Evolutionary conservation across 2,888 invertebrate species (phyloP), one percentile per base, ranked within the genome.

Genomic region (Pristionchus exspectatus): DNA sequence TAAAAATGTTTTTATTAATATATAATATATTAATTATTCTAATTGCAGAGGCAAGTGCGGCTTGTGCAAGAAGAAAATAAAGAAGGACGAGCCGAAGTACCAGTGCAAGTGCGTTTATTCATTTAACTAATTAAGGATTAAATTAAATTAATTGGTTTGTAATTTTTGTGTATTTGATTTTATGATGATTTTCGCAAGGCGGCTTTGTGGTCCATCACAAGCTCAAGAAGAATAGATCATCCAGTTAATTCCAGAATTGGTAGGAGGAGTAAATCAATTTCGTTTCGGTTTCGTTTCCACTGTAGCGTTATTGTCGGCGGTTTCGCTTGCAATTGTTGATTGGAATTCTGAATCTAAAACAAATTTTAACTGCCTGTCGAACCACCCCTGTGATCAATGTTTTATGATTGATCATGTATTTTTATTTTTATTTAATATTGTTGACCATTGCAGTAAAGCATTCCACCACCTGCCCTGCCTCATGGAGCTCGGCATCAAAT

Each of bases 31-130:
- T 16, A 74, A 74, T 74, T 50, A 4, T 44, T 24, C 24, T 77
- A 14, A n/a, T 74, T 85, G 9, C 85, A 86, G 86, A 21, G 86
- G 86, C n/a, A 86, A 86, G 66, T 86, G 86, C 30, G 86, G 66
- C 2, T n/a, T 38, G 66, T 86, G 86, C 86, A 63, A 44, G n/a
- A 24, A n/a, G 16, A 16, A n/a, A n/a, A 44, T 86, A 4, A 27
- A 44, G 14, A n/a, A 38, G n/a, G 63, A 24, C 38, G 66, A 86
- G 66, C 66, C 50, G 14, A 86, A 86, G 44, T 86, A 66, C 27
- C 38, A 4, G 66, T 84, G 59, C 84, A 84, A 56, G 59, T 56
- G 18, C 10, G 84, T 59, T 50, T 50, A 50, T 10, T 50, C 9
- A 7, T 4, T 24, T 33, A 38, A 77, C 21, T 59, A 59, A 59